phyloP scores from a whole-genome alignment of 1,140 invertebrate species.

The Pseudomyrmex gracilis region DNA sequence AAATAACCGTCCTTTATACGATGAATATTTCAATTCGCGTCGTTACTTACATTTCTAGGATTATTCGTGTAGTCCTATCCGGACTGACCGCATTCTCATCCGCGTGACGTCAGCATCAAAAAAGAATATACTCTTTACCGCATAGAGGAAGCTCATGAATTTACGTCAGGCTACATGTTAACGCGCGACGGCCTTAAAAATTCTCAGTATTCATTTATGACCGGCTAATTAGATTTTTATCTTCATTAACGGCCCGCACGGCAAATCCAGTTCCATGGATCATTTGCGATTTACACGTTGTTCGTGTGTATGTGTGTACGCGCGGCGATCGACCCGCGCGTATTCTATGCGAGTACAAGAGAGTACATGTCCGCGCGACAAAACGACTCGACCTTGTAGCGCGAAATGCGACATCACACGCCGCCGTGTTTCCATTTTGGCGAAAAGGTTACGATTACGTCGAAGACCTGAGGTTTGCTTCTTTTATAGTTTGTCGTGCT shows the following conservation, averaged over 20 bases:
- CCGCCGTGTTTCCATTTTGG: neutral
- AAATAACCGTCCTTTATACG: constrained; percentile 15
- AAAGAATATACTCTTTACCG: constrained; percentile 69
- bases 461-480: neutral
- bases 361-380: neutral
- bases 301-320: constrained; percentile 11
- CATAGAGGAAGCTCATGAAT: constrained; percentile 70
- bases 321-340: constrained; percentile 26
- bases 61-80: constrained; percentile 70
- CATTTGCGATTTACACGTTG: constrained; percentile 43
- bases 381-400: constrained; percentile 9
- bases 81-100: constrained; percentile 76
- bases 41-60: constrained; percentile 62
- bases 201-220: constrained; percentile 75
- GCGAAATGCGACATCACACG: constrained; percentile 14
- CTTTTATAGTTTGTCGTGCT: constrained; percentile 24
- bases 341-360: constrained; percentile 12
- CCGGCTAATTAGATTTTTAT: constrained; percentile 79
- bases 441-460: constrained; percentile 33
- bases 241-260: constrained; percentile 75
- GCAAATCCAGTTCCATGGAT: constrained; percentile 62
- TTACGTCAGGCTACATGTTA: constrained; percentile 71
- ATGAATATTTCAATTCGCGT: constrained; percentile 65
- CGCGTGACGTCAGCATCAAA: constrained; percentile 72
- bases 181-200: constrained; percentile 70